Base-by-base conservation (phyloP, 2,888 invertebrate genomes). In the Trileptium ribeirensis region DNA sequence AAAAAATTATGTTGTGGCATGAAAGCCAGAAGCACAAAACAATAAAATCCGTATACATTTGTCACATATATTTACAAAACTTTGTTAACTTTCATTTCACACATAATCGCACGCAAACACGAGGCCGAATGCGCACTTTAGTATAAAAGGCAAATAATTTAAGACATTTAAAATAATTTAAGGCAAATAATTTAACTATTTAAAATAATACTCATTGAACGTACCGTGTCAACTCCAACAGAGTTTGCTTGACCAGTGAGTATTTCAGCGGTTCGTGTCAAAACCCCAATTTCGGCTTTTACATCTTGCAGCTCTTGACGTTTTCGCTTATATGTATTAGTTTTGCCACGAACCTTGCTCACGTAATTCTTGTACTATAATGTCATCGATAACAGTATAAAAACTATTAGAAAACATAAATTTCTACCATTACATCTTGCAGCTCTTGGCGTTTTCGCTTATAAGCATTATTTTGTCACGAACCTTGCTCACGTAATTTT, bases 401-500 rank as follows among this genome's bases (percentile, higher is more conserved):
- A n/a, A n/a, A n/a, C n/a, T n/a, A n/a, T n/a, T n/a, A n/a, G n/a
- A n/a, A n/a, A n/a, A 94, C 92, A 19, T 93, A 93, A 40, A 92
- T 91, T 89, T 95, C 95, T 0, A 94, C 93, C 82, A 93, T 92
- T 81, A 94, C 90, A 79, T 93, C 92, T 3, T 93, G 92, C 84
- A 94, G 90, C 88, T 94, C 93, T 77, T 93, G 91, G 86, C 94
- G 91, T 88, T 93, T 93, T 87, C 93, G 92, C 90, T 95, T 95
- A 89, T 95, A 95, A 15, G 93, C 90, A 3, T 93, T 92, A 87
- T 94, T 88, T 94, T 94, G 79, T 93, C 92, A 82, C 95, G 92
- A 83, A 95, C 90, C 84, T 93, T 93, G 86, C 93, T 93, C 29
- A 95, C 94, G 89, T 95, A 95, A 85, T 93, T 92, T 89, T 95